Conservation (phyloP, 2,888 invertebrate species). For the Scelioninae gen. 2 region DNA sequence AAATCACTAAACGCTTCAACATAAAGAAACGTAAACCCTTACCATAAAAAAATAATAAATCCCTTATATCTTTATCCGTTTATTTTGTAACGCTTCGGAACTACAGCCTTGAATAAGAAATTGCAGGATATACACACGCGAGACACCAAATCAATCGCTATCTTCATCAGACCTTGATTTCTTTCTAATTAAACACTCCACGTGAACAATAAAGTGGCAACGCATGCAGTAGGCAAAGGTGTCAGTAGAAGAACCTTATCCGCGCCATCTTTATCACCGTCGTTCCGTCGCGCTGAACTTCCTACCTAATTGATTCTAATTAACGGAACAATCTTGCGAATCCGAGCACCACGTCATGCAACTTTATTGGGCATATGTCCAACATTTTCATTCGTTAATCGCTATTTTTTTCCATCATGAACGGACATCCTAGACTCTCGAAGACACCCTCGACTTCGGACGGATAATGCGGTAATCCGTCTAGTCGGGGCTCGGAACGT, state of each 20-base stretch:
- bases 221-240: conserved; percentile 30
- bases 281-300: conserved; percentile 42
- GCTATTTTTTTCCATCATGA: conserved; percentile 45
- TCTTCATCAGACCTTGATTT: conserved; percentile 52
- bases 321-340: conserved; percentile 56
- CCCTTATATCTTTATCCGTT: neutral
- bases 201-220: conserved; percentile 55
- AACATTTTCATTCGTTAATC: conserved; percentile 12
- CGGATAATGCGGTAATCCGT: conserved; percentile 74
- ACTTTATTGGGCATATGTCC: conserved; percentile 70
- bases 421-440: conserved; percentile 48
- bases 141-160: conserved; percentile 40
- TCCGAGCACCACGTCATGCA: conserved; percentile 59
- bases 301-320: conserved; percentile 60
- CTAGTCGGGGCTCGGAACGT: conserved; percentile 65
- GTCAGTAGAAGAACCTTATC: conserved; percentile 30
- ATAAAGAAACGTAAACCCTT: conserved; percentile 3
- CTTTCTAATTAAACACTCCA: conserved; percentile 51
- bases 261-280: conserved; percentile 49
- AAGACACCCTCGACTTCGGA: conserved; percentile 68
- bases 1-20: too few relatives aligned
- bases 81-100: conserved; percentile 4
- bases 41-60: neutral
- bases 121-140: conserved; percentile 38
- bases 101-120: conserved; percentile 37